Evolutionary conservation across 2,113 vertebrate genomes (phyloP).

Genomic region (Fregata magnificens): DNA sequence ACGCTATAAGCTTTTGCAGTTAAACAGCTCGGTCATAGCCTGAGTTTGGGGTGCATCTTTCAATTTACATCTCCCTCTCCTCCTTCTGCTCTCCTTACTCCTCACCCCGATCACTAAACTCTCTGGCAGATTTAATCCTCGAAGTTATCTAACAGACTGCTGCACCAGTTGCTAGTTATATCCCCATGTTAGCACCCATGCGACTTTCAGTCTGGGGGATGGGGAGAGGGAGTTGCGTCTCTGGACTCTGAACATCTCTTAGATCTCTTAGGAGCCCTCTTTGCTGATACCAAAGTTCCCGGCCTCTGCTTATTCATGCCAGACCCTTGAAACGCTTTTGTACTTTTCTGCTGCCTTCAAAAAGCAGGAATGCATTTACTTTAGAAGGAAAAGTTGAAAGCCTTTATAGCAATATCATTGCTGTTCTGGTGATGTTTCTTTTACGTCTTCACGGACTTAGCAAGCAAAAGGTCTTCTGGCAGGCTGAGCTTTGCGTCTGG

Average conservation of each 20-base stretch:
- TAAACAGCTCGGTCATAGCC: not conserved
- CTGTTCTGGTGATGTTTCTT: not conserved
- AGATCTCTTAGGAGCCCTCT: not conserved
- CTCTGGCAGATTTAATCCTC: not conserved
- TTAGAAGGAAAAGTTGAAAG: not conserved
- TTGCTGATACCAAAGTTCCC: not conserved
- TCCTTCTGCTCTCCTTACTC: not conserved
- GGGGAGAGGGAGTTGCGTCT: not conserved
- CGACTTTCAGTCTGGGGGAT: rapidly evolving
- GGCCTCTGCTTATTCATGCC: not conserved
- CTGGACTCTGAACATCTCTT: not conserved
- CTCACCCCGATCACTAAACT: not conserved
- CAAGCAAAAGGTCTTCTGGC: not conserved
- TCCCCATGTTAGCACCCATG: too few relatives aligned
- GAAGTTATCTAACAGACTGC: not conserved
- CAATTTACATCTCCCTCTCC: not conserved
- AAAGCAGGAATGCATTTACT: not conserved
- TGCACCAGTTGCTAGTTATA: not conserved
- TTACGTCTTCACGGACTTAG: not conserved
- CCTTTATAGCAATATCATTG: not conserved
- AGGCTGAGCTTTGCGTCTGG: not conserved
- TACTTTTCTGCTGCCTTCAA: not conserved
- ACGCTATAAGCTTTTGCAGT: not conserved
- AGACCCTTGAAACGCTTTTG: not conserved
- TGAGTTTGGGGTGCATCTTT: not conserved